A percentile compares a stretch with the other conserved stretches of the same genome.
phyloP scores from a whole-genome alignment of 2,113 vertebrate species.

The Heterotis niloticus region DNA sequence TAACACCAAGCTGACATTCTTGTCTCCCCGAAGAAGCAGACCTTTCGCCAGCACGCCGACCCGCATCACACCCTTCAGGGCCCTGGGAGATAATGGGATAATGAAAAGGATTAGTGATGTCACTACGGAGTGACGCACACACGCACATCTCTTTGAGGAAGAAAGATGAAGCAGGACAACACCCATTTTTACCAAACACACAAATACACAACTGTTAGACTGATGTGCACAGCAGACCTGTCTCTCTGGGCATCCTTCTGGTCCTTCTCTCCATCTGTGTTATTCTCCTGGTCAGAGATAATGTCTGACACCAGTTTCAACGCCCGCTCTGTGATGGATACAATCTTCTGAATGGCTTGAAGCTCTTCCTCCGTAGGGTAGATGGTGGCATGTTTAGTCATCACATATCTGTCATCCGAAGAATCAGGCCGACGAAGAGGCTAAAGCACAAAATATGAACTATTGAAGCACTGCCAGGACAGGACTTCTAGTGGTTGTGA shows the following conservation, averaged over 20 bases:
- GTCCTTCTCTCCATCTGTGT: conserved; percentile 82
- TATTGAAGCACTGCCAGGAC: neutral
- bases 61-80: conserved; percentile 92
- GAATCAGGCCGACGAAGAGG: conserved; percentile 92
- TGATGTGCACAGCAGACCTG: conserved; percentile 55
- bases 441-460: conserved; percentile 52
- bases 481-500: no score
- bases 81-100: conserved; percentile 55
- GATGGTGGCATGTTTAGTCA: conserved; percentile 95
- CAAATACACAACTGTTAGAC: neutral
- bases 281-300: conserved; percentile 86
- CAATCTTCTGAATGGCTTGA: conserved; percentile 96
- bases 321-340: conserved; percentile 94
- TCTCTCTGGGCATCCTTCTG: conserved; percentile 86
- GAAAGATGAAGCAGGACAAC: neutral
- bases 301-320: conserved; percentile 95
- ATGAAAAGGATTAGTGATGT: no score
- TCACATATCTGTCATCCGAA: conserved; percentile 93
- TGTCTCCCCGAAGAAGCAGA: conserved; percentile 86
- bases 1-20: conserved; percentile 89
- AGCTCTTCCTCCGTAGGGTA: conserved; percentile 96
- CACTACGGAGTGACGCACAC: no score
- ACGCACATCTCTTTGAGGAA: no score
- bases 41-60: conserved; percentile 97
- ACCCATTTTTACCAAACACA: neutral